phyloP scores from a whole-genome alignment of 2,797 vertebrate species.

The Takifugu rubripes region DNA sequence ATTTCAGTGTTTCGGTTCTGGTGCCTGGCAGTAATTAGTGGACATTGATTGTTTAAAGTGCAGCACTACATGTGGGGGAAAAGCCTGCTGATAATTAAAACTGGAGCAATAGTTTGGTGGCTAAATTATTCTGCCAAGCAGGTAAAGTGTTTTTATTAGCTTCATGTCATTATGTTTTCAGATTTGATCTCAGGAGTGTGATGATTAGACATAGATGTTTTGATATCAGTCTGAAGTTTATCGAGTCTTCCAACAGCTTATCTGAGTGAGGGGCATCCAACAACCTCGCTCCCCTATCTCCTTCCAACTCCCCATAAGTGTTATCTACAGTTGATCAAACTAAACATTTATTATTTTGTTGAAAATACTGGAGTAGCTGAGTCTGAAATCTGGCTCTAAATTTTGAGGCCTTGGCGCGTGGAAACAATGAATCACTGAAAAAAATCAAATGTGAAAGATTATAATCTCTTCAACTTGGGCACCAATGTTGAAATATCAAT shows the following conservation, averaged over 20 bases:
- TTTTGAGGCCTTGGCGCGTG: slow-evolving; percentile 40
- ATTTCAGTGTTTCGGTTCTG: not conserved
- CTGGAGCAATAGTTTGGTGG: not conserved
- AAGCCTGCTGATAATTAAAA: slow-evolving; percentile 1
- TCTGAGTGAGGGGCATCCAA: slow-evolving; percentile 43
- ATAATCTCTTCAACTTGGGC: slow-evolving; percentile 20
- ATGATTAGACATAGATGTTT: too few relatives aligned
- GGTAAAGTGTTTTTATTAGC: slow-evolving; percentile 5
- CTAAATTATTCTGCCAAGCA: not conserved
- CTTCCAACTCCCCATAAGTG: slow-evolving; percentile 35
- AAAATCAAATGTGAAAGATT: slow-evolving; percentile 24
- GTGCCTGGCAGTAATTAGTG: not conserved
- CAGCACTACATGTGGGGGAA: not conserved
- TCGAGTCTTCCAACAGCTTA: slow-evolving; percentile 41
- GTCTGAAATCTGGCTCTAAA: slow-evolving; percentile 33
- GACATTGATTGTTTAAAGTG: not conserved
- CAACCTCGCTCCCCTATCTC: slow-evolving; percentile 44
- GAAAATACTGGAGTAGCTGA: slow-evolving; percentile 38
- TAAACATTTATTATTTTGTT: slow-evolving; percentile 47
- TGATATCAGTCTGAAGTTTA: slow-evolving; percentile 10
- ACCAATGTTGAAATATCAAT: slow-evolving; percentile 9
- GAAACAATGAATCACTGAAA: slow-evolving; percentile 19
- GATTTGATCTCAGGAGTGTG: slow-evolving; percentile 17
- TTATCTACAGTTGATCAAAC: slow-evolving; percentile 45
- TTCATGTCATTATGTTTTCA: slow-evolving; percentile 6